Base-by-base conservation (phyloP, 1,140 invertebrate species). In the Euura lappo region DNA sequence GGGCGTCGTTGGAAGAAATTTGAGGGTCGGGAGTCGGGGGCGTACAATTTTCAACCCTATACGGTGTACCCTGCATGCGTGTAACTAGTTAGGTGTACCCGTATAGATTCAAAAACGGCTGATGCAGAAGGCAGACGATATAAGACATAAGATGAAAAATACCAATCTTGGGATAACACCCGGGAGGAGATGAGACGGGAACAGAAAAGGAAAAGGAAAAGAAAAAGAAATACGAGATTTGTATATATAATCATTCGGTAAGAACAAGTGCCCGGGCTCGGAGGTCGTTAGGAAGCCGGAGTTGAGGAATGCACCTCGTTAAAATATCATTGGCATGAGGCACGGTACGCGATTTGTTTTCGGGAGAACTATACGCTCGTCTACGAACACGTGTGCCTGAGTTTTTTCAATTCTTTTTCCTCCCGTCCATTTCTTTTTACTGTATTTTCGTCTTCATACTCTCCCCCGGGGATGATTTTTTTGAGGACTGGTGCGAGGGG, bases 271-370 rank as follows among this genome's bases (percentile, higher is more conserved):
- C 28, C 28, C 28, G 28, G 28, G 28, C 28, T 28, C 28, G 28
- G 28, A 28, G 28, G 28, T 28, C 28, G 28, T 28, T 28, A 28
- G 28, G 6, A 2, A 4, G 51, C 13, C 8, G 51, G 51, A n/a
- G 51, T 8, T 6, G 8, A 60, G 51, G 51, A 60, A 60, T 8
- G 51, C 51, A 60, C 5, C 51, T 60, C 51, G 51, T 60, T 60
- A 60, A 60, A 60, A 60, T 60, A 60, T 60, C 51, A 60, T n/a
- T n/a, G 13, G 51, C 51, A 8, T 5, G 51, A 60, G 6, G 51
- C 51, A n/a, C 51, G 51, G 51, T 60, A 60, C 51, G 51, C 51
- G 6, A 60, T 60, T 60, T n/a, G 51, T 60, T 60, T 60, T 60
- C 13, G 13, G 3, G 10, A 60, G 13, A 60, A 60, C 28, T 28